A percentile compares a stretch with the other conserved stretches of the same genome.
phyloP scores from a whole-genome alignment of 64 coral and sea anemone species.

The Orbicella faveolata region DNA sequence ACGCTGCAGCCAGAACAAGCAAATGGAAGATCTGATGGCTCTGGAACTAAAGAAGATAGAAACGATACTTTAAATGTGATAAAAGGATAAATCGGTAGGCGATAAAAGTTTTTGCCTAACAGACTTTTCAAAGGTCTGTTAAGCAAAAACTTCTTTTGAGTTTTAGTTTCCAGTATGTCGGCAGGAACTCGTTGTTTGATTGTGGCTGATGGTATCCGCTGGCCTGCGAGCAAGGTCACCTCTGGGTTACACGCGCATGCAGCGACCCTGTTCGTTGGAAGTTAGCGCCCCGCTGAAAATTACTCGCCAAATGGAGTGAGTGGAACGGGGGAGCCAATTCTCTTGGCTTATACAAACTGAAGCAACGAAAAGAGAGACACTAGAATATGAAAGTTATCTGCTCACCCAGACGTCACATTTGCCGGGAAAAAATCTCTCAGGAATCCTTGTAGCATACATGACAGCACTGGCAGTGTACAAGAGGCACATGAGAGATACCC shows the following conservation, averaged over 20 bases:
- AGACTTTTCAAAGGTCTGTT: background rate
- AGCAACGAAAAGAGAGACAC: no score
- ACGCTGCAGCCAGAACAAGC: slow-evolving; percentile 76
- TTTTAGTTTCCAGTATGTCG: no score
- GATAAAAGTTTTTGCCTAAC: background rate
- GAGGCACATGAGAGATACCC: slow-evolving; percentile 71
- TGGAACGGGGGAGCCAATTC: no score
- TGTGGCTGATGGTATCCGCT: no score
- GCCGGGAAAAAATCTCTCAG: slow-evolving; percentile 79
- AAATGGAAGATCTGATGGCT: slow-evolving; percentile 91
- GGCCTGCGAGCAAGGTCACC: no score
- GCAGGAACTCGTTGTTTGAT: no score
- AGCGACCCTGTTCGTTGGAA: no score
- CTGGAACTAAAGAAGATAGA: slow-evolving; percentile 72
- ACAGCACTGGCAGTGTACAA: slow-evolving; percentile 76
- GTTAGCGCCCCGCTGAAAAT: no score
- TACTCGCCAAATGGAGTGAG: no score
- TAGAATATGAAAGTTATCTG: background rate
- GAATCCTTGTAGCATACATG: slow-evolving; percentile 72
- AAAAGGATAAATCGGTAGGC: background rate
- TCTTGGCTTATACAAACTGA: no score
- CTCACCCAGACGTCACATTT: slow-evolving; percentile 86
- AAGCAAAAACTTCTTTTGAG: no score
- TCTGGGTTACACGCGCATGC: no score
- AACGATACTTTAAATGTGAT: background rate